These are phyloP conservation scores for Apodemia zela DNA, from an alignment of 2,888 invertebrate species.

Conservation along the genomic window DNA sequence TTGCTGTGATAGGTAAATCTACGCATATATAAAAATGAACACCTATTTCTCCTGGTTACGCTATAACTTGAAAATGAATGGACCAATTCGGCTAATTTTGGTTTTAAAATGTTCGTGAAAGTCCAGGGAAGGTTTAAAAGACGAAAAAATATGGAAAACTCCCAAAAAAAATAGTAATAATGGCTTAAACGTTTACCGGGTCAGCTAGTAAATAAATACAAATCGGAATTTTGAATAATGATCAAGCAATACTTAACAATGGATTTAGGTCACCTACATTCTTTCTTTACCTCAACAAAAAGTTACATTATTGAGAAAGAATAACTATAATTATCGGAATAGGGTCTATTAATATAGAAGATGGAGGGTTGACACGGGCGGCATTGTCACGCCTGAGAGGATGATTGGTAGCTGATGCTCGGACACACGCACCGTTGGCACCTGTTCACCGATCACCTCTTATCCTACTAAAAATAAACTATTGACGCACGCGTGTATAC, in stretches of 20 bases:
- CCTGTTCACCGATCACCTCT: slow-evolving; percentile 41
- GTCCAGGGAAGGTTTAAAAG: too few species aligned
- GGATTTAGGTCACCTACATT: not conserved
- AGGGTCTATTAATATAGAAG: not conserved
- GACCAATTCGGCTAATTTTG: too few species aligned
- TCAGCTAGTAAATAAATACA: not conserved
- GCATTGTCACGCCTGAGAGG: slow-evolving; percentile 55
- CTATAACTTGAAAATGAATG: too few species aligned
- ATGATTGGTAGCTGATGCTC: slow-evolving; percentile 40
- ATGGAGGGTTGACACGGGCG: slow-evolving; percentile 24
- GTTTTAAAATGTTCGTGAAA: too few species aligned
- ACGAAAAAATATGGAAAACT: too few species aligned
- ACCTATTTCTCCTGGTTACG: too few species aligned
- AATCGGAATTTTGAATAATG: not conserved
- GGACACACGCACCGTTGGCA: slow-evolving; percentile 58
- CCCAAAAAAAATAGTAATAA: too few species aligned
- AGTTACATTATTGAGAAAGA: not conserved
- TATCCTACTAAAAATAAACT: slow-evolving; percentile 56
- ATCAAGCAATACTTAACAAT: not conserved
- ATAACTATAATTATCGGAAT: not conserved
- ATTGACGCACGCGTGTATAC: slow-evolving; percentile 31
- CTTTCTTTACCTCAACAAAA: not conserved
- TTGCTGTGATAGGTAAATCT: too few species aligned
- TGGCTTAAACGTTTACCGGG: too few species aligned
- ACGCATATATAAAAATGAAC: too few species aligned